A percentile compares a stretch with the other conserved stretches of the same genome.
Evolutionary conservation across 2,797 vertebrate species (phyloP).

Genomic region (Esox lucius): DNA sequence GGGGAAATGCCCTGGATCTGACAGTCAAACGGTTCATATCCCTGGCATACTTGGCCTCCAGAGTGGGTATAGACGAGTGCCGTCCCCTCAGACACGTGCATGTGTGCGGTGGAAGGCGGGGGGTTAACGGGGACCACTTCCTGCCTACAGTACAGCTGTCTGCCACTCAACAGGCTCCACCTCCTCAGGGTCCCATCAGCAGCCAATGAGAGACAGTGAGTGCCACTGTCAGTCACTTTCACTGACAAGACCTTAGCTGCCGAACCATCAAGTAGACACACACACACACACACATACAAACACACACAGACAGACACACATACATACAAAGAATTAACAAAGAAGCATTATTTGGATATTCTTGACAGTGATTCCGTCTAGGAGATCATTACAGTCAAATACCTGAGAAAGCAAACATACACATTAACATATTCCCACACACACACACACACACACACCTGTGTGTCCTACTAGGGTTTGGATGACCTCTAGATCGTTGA

Average conservation of each 20-base stretch:
- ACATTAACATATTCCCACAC: background rate
- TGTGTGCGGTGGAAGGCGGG: conserved; percentile 39
- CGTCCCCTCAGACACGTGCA: conserved; percentile 64
- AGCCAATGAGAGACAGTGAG: conserved; percentile 73
- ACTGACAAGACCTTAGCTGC: conserved; percentile 71
- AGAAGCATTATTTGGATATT: background rate
- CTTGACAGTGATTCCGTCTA: background rate
- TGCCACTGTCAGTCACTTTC: conserved; percentile 57
- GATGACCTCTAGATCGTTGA: conserved; percentile 62
- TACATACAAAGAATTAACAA: background rate
- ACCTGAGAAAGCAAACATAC: background rate
- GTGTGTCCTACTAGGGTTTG: conserved; percentile 74
- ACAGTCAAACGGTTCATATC: background rate
- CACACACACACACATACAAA: background rate
- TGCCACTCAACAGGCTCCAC: conserved; percentile 75
- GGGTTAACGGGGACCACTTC: conserved; percentile 50
- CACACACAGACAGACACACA: background rate
- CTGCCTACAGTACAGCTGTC: conserved; percentile 66
- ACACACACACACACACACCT: conserved; percentile 54
- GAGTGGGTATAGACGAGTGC: conserved; percentile 64
- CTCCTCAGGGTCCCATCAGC: conserved; percentile 69
- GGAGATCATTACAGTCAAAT: background rate
- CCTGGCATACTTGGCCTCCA: conserved; percentile 66
- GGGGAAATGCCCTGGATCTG: background rate
- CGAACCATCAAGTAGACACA: background rate